Evolutionary conservation across 2,888 invertebrate genomes (phyloP), one percentile per base, ranked within the genome.

Genomic region (Idaea straminata): DNA sequence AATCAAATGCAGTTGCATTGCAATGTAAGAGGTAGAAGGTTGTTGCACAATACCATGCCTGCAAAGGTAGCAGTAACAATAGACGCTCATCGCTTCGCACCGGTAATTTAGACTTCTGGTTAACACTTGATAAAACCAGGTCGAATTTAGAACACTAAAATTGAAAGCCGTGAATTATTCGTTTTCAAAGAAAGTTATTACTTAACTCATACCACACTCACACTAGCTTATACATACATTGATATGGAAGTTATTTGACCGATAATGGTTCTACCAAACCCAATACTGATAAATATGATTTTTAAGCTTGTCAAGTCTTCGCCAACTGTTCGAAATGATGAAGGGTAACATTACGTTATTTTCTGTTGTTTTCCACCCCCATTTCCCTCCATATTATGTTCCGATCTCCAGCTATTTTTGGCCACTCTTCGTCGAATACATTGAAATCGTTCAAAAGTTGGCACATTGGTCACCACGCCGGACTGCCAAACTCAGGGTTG

Each of bases 81-180:
- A 68, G 68, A 67, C 63, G 64, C 70, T 71, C 71, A 72, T 72
- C 71, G 73, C 73, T 69, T 74, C 73, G 72, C 73, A 65, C 72
- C 71, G 73, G 71, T 74, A 74, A 74, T 72, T 74, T 67, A 65
- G 62, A 7, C 59, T 15, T 16, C 59, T 62, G 67, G 68, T 70
- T 66, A 69, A 66, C 62, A 57, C 62, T 72, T 69, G 70, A 72
- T 72, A 74, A 65, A 34, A 35, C 25, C 5, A 35, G 61, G 35
- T 61, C 57, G 47, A 61, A 64, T 57, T 35, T 13, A 64, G 36
- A 35, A 38, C 15, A 35, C 13, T 35, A 63, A 57, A 35, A 13
- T 58, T 58, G 15, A 58, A 58, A 58, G 58, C 6, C 15, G 47
- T 47, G 47, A 47, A 3, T 47, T 47, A 10, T 13, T 47, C 7